Evolutionary conservation across 2,888 invertebrate genomes (phyloP).

Genomic region (Leucophenga maculata): DNA sequence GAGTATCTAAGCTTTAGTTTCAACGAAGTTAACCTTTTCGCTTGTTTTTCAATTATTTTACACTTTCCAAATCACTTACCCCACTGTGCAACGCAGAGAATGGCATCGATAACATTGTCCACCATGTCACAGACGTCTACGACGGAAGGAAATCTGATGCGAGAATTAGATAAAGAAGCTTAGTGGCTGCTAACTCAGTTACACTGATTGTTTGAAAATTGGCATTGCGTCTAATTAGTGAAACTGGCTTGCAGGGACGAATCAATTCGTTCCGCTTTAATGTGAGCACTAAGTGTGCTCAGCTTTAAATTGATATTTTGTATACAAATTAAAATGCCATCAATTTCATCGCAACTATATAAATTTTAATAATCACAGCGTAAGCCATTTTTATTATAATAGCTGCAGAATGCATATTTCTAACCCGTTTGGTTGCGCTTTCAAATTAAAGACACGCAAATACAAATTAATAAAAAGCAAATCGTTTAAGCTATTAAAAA

Average conservation of each 20-base stretch:
- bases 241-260: not conserved
- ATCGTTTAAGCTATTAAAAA: constrained; percentile 16
- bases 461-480: constrained; percentile 20
- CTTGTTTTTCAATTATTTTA: too few relatives aligned
- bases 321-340: too few relatives aligned
- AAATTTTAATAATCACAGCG: too few relatives aligned
- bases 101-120: not conserved
- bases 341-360: too few relatives aligned
- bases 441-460: constrained; percentile 17
- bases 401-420: too few relatives aligned
- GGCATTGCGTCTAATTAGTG: not conserved
- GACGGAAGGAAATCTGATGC: constrained; percentile 43
- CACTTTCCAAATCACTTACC: too few relatives aligned
- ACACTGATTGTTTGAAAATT: not conserved
- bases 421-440: too few relatives aligned
- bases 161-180: constrained; percentile 56
- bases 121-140: not conserved
- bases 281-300: not conserved
- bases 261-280: not conserved
- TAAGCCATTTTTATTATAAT: too few relatives aligned
- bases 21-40: too few relatives aligned
- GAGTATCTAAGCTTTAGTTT: too few relatives aligned
- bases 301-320: too few relatives aligned
- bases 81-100: not conserved
- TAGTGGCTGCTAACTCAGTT: constrained; percentile 40